These are phyloP conservation scores for Oncorhynchus clarkii DNA, from an alignment of 2,113 vertebrate genomes.

Conservation along the genomic window DNA sequence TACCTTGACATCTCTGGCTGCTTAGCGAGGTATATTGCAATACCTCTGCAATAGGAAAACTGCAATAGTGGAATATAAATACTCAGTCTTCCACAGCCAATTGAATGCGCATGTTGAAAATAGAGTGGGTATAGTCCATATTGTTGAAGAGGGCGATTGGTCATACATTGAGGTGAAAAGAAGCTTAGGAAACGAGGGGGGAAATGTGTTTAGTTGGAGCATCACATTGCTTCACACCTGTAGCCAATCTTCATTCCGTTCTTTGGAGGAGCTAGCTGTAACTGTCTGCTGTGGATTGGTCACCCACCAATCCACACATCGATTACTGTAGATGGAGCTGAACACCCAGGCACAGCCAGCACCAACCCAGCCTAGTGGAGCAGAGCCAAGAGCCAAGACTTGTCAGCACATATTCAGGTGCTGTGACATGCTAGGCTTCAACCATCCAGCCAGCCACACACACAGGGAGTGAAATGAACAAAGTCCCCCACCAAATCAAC, in stretches of 20 bases:
- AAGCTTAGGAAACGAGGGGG: neutral
- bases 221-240: constrained; percentile 4
- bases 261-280: neutral
- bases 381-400: neutral
- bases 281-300: neutral
- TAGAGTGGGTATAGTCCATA: neutral
- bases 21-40: neutral
- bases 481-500: constrained; percentile 2
- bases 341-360: neutral
- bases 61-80: neutral
- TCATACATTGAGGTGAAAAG: neutral
- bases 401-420: constrained; percentile 10
- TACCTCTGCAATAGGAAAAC: neutral
- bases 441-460: too few relatives aligned
- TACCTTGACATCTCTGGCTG: neutral
- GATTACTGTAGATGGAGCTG: constrained; percentile 15
- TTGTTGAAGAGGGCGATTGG: neutral
- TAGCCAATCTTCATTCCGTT: neutral
- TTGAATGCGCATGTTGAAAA: neutral
- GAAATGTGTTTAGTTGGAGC: neutral
- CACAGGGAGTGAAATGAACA: neutral
- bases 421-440: neutral
- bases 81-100: neutral
- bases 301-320: constrained; percentile 17
- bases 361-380: neutral